Conservation (phyloP, 1,140 invertebrate genomes). For the Rhagoletis zephyria region DNA sequence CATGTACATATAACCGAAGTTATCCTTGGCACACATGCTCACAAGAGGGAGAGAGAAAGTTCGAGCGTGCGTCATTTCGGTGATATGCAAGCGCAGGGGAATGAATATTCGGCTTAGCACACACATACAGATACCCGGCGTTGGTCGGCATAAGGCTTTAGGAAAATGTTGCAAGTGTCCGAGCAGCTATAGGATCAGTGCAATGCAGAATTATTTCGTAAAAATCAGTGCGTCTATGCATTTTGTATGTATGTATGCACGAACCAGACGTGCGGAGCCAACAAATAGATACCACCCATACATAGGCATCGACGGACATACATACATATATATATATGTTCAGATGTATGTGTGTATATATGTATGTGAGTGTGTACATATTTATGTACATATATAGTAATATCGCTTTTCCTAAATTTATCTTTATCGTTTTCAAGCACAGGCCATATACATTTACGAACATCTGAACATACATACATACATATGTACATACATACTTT, state of each 20-base stretch:
- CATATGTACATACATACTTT: conserved; percentile 3
- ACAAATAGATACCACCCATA: too few species aligned
- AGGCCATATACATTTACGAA: background rate
- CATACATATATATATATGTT: too few species aligned
- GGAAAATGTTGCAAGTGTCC: conserved; percentile 21
- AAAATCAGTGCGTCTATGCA: background rate
- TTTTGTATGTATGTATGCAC: too few species aligned
- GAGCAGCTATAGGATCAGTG: background rate
- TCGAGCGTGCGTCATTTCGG: too few species aligned
- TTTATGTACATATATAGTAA: background rate
- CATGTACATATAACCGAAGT: background rate
- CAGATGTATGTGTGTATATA: too few species aligned
- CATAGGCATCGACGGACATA: too few species aligned
- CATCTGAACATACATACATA: background rate
- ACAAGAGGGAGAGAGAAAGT: too few species aligned
- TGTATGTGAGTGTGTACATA: background rate
- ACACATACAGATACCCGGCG: background rate
- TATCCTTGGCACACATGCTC: too few species aligned
- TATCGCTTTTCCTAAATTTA: background rate
- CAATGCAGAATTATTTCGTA: background rate
- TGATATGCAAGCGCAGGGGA: too few species aligned
- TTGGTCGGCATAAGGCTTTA: background rate
- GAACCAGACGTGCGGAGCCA: too few species aligned
- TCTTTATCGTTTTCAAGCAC: background rate
- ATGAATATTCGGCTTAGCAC: background rate